A percentile compares a stretch with the other conserved stretches of the same genome.
Evolutionary conservation across 2,888 invertebrate genomes (phyloP).

Genomic region (Cinara cedri): DNA sequence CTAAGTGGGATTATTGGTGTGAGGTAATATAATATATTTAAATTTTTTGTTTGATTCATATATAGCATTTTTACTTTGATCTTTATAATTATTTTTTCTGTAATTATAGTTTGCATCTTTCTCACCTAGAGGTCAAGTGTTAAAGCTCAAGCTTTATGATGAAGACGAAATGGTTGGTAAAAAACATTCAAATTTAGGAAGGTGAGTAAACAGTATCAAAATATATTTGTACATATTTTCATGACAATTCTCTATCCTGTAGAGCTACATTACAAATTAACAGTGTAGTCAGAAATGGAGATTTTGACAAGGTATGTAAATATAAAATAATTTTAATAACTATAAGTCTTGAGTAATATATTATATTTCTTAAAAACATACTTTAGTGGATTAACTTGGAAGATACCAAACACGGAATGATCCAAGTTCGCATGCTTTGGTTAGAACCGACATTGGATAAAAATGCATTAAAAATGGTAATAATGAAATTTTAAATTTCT

Average conservation of each 20-base stretch:
- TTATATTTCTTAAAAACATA: constrained; percentile 38
- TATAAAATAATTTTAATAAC: neutral
- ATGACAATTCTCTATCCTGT: constrained; percentile 61
- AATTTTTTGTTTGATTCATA: neutral
- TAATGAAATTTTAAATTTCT: constrained; percentile 62
- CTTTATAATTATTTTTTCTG: constrained; percentile 45
- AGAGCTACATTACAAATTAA: constrained; percentile 77
- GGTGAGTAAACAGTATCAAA: constrained; percentile 65
- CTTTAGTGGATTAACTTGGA: constrained; percentile 91
- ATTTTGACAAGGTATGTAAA: constrained; percentile 71
- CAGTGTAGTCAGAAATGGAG: constrained; percentile 73
- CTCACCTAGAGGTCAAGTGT: constrained; percentile 69
- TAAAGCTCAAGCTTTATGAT: constrained; percentile 81
- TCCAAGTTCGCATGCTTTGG: constrained; percentile 91
- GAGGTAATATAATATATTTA: constrained; percentile 78
- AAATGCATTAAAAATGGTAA: constrained; percentile 76
- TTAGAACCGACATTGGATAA: constrained; percentile 73
- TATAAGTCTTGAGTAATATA: neutral
- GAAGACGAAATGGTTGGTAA: constrained; percentile 76
- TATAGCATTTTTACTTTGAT: neutral
- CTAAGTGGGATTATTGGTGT: constrained; percentile 97
- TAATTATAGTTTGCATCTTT: constrained; percentile 57
- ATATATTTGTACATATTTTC: constrained; percentile 6
- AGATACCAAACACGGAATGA: constrained; percentile 92
- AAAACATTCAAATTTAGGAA: constrained; percentile 86